Conservation (phyloP, 2,113 vertebrate species). For the Verasper variegatus region DNA sequence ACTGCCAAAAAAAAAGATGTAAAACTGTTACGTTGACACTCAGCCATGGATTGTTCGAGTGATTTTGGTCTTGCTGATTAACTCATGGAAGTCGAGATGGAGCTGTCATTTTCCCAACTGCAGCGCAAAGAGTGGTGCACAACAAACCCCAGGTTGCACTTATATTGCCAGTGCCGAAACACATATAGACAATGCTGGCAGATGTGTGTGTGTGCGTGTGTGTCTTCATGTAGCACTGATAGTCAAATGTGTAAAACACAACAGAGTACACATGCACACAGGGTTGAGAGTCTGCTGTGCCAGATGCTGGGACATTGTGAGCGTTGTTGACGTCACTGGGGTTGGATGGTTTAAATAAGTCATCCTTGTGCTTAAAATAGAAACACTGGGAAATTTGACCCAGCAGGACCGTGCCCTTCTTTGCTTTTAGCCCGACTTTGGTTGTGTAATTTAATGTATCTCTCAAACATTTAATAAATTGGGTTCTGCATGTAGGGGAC, state of each 20-base stretch:
- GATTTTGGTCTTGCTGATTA: constrained; percentile 30
- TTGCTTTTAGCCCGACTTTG: constrained; percentile 33
- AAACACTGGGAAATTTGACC: constrained; percentile 64
- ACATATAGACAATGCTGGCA: not conserved
- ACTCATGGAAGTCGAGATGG: not conserved
- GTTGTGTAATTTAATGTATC: constrained; percentile 30
- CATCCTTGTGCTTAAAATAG: constrained; percentile 75
- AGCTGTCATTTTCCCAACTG: constrained; percentile 1
- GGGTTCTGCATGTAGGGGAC: not conserved
- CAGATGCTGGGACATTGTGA: constrained; percentile 50
- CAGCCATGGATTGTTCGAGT: constrained; percentile 44
- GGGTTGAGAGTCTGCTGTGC: constrained; percentile 51
- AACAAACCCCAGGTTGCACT: constrained; percentile 9
- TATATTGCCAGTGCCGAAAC: not conserved
- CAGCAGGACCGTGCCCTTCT: constrained; percentile 25
- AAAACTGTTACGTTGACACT: constrained; percentile 34
- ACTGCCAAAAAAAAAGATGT: constrained; percentile 41
- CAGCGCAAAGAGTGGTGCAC: not conserved
- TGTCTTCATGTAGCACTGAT: not conserved
- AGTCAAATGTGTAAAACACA: constrained; percentile 23
- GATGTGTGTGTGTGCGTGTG: too few species aligned
- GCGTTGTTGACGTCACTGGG: constrained; percentile 65
- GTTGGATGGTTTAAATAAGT: constrained; percentile 80
- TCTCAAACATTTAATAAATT: constrained; percentile 14
- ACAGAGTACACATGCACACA: constrained; percentile 20